Evolutionary conservation across 2,888 invertebrate genomes (phyloP).

Genomic region (Drosophila demipolita): DNA sequence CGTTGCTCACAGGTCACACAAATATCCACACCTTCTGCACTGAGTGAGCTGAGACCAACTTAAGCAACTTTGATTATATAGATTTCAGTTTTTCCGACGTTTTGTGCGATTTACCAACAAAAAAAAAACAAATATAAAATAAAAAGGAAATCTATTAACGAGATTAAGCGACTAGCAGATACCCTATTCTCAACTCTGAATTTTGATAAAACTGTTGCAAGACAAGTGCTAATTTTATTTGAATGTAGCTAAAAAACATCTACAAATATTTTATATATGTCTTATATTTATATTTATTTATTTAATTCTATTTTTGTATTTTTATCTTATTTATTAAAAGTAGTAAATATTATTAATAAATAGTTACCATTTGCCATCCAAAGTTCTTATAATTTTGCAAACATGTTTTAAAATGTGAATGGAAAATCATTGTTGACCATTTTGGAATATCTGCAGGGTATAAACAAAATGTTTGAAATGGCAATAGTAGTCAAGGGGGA

Average conservation of each 20-base stretch:
- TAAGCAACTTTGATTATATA: constrained; percentile 70
- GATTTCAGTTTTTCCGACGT: constrained; percentile 57
- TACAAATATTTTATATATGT: too few species aligned
- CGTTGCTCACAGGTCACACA: constrained; percentile 29
- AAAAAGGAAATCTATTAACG: background rate
- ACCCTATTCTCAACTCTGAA: background rate
- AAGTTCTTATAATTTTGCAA: background rate
- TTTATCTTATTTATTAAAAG: too few species aligned
- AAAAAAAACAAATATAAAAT: background rate
- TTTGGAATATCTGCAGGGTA: constrained; percentile 4
- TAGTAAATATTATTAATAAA: too few species aligned
- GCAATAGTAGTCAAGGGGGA: constrained; percentile 16
- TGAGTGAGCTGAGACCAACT: constrained; percentile 33
- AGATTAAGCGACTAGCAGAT: background rate
- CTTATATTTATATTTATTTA: too few species aligned
- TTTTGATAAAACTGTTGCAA: too few species aligned
- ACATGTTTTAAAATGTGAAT: background rate
- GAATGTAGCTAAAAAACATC: too few species aligned
- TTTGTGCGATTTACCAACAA: constrained; percentile 45
- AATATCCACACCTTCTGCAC: constrained; percentile 70
- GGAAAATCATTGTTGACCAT: background rate
- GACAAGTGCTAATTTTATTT: too few species aligned
- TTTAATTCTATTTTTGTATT: too few species aligned
- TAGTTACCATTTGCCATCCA: too few species aligned
- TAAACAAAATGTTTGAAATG: constrained; percentile 23